phyloP scores from a whole-genome alignment of 2,113 vertebrate genomes.

The Catharus bicknelli region DNA sequence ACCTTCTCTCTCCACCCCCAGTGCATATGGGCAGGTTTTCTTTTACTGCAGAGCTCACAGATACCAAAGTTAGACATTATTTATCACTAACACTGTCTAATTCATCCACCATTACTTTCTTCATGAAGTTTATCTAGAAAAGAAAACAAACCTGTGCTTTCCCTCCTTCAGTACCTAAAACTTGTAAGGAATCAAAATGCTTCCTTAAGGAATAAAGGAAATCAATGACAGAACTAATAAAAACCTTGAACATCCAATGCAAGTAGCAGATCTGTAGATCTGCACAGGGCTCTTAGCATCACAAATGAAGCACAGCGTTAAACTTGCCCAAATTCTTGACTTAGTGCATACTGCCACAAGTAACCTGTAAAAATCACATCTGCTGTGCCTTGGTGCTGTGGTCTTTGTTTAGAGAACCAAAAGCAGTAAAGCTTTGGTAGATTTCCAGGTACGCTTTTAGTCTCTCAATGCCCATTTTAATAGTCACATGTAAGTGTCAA shows the following conservation, averaged over 20 bases:
- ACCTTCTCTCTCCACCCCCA: constrained; percentile 68
- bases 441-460: background rate
- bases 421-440: background rate
- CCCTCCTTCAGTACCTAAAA: constrained; percentile 12
- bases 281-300: background rate
- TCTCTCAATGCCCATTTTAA: background rate
- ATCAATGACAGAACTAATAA: background rate
- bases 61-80: constrained; percentile 53
- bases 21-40: constrained; percentile 69
- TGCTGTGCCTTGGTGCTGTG: background rate
- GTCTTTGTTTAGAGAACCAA: background rate
- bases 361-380: background rate
- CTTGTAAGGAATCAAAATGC: background rate
- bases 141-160: constrained; percentile 37
- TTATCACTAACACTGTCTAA: constrained; percentile 42
- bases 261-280: background rate
- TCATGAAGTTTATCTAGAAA: background rate
- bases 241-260: background rate
- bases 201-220: constrained; percentile 22
- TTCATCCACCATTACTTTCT: constrained; percentile 15
- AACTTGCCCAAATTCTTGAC: background rate
- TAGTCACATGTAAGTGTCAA: background rate
- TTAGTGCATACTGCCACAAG: background rate
- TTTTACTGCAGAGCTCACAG: constrained; percentile 45
- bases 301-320: background rate